Evolutionary conservation across 2,113 vertebrate species (phyloP).

Genomic region (Chascanopsetta lugubris): DNA sequence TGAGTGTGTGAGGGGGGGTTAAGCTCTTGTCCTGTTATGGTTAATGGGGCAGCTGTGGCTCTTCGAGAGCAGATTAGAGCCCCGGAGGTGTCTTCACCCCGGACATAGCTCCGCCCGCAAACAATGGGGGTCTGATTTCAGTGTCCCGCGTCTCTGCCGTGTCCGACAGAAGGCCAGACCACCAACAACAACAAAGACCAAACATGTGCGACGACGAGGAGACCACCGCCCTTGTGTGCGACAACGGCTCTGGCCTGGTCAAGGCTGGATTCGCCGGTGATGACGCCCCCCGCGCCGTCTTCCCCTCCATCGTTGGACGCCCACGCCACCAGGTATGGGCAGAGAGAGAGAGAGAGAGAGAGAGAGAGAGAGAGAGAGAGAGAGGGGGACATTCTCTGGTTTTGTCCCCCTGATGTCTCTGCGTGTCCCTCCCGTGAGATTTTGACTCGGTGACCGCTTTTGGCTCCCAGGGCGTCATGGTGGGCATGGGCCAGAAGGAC

Average conservation of each 20-base stretch:
- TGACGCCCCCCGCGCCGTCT: slow-evolving; percentile 95
- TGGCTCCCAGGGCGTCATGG: slow-evolving; percentile 92
- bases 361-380: not conserved
- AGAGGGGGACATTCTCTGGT: too few species aligned
- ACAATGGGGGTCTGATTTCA: not conserved
- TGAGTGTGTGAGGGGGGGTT: slow-evolving; percentile 18
- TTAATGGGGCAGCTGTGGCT: slow-evolving; percentile 46
- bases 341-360: not conserved
- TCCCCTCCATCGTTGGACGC: slow-evolving; percentile 97
- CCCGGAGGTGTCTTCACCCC: slow-evolving; percentile 32
- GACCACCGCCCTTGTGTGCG: slow-evolving; percentile 95
- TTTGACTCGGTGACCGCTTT: slow-evolving; percentile 31
- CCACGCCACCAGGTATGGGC: slow-evolving; percentile 93
- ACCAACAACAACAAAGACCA: slow-evolving; percentile 67
- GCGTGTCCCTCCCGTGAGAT: too few species aligned
- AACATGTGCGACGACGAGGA: slow-evolving; percentile 97
- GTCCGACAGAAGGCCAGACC: slow-evolving; percentile 61
- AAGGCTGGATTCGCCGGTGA: slow-evolving; percentile 98
- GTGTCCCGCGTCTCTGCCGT: slow-evolving; percentile 8
- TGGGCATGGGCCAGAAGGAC: slow-evolving; percentile 99
- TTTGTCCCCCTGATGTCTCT: too few species aligned
- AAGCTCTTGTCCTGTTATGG: too few species aligned
- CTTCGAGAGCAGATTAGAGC: slow-evolving; percentile 54
- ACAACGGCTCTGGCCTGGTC: slow-evolving; percentile 98
- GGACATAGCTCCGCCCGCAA: slow-evolving; percentile 17